phyloP scores from a whole-genome alignment of 2,888 invertebrate genomes.

The Drosophila flavopinicola region DNA sequence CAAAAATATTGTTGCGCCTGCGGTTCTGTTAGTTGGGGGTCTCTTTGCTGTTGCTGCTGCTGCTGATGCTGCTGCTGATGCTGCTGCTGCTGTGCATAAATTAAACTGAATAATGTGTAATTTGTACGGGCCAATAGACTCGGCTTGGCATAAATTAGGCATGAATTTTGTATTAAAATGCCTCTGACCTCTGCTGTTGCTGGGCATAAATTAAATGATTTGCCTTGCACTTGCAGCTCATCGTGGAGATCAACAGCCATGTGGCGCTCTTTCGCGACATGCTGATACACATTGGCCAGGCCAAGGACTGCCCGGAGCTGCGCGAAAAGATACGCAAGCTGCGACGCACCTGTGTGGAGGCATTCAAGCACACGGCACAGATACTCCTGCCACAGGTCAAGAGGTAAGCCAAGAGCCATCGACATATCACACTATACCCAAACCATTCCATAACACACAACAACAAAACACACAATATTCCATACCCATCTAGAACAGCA shows the following conservation, averaged over 20 bases:
- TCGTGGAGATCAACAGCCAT: slow-evolving; percentile 95
- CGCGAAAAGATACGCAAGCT: slow-evolving; percentile 93
- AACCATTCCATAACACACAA: slow-evolving; percentile 5
- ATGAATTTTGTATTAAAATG: slow-evolving; percentile 18
- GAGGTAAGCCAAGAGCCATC: slow-evolving; percentile 87
- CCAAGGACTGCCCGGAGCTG: slow-evolving; percentile 93
- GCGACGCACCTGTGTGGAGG: slow-evolving; percentile 93
- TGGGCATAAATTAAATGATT: slow-evolving; percentile 65
- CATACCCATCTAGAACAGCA: slow-evolving; percentile 27
- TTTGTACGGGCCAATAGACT: slow-evolving; percentile 56
- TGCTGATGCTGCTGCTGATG: too few species aligned
- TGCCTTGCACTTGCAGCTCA: slow-evolving; percentile 88
- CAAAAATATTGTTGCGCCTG: slow-evolving; percentile 42
- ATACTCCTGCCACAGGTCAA: slow-evolving; percentile 92
- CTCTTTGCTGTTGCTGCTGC: slow-evolving; percentile 15
- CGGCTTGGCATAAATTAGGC: slow-evolving; percentile 54
- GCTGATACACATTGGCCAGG: slow-evolving; percentile 94
- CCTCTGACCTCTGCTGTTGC: slow-evolving; percentile 9
- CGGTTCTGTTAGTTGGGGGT: slow-evolving; percentile 32
- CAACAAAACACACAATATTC: not conserved
- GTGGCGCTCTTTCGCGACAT: slow-evolving; percentile 94
- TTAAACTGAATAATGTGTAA: slow-evolving; percentile 62
- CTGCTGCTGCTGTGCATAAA: slow-evolving; percentile 59
- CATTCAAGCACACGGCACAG: slow-evolving; percentile 92
- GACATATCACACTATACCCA: slow-evolving; percentile 6